Evolutionary conservation across 2,797 vertebrate genomes (phyloP).

Genomic region (Cossypha heuglini): DNA sequence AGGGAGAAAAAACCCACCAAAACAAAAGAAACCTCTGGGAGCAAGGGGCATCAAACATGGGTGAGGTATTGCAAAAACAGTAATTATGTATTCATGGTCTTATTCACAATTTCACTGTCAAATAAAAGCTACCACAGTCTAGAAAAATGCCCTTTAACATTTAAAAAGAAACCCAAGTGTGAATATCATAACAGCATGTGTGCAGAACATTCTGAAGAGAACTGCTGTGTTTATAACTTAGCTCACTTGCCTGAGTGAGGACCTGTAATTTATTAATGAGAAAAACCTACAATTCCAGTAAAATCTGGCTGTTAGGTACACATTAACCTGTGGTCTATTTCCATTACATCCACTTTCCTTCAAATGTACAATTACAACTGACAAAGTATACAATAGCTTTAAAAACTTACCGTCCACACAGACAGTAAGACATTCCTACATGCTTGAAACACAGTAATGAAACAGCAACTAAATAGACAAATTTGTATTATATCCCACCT

Average conservation of each 20-base stretch:
- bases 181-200: background rate
- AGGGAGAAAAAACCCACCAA: rapidly evolving
- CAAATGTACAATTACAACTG: background rate
- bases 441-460: background rate
- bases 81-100: background rate
- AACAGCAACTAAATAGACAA: background rate
- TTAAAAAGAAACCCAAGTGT: background rate
- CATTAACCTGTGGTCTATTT: background rate
- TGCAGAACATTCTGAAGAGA: background rate
- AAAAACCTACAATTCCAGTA: background rate
- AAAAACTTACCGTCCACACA: background rate
- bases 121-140: background rate
- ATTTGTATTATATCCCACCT: background rate
- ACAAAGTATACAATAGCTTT: background rate
- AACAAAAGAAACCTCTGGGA: background rate
- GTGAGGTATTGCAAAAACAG: background rate
- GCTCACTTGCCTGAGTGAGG: background rate
- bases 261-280: background rate
- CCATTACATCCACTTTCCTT: background rate
- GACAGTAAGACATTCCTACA: background rate
- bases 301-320: background rate
- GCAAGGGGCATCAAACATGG: background rate
- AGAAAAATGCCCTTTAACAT: background rate
- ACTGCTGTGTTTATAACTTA: background rate
- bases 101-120: background rate